phyloP scores from a whole-genome alignment of 2,113 vertebrate genomes.

The Corydoras maculifer region DNA sequence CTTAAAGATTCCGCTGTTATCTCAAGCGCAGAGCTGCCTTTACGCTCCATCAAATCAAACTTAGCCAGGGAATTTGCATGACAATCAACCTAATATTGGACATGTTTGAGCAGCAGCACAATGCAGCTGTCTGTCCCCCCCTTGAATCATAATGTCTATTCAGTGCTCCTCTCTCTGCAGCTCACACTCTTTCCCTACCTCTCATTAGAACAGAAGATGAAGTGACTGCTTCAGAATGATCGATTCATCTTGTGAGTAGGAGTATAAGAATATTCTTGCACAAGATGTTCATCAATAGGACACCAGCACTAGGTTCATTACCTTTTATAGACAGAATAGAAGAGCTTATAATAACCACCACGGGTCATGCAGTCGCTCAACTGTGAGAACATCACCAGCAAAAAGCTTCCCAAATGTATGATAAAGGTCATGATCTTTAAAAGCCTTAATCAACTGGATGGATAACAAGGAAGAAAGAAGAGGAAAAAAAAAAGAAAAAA shows the following conservation, averaged over 20 bases:
- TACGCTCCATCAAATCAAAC: slow-evolving; percentile 31
- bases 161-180: slow-evolving; percentile 31
- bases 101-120: slow-evolving; percentile 21
- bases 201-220: slow-evolving; percentile 38
- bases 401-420: no score
- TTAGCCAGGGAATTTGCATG: slow-evolving; percentile 37
- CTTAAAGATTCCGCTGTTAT: slow-evolving; percentile 34
- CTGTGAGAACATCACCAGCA: neutral
- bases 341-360: slow-evolving; percentile 27
- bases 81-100: slow-evolving; percentile 41
- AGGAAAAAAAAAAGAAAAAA: no score
- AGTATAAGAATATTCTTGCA: slow-evolving; percentile 21
- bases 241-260: slow-evolving; percentile 35
- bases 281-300: slow-evolving; percentile 36
- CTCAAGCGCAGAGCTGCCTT: slow-evolving; percentile 9
- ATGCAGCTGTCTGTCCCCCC: slow-evolving; percentile 31
- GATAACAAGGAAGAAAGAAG: no score
- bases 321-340: slow-evolving; percentile 26
- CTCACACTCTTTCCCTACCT: slow-evolving; percentile 14
- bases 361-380: neutral
- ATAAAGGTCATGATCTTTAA: no score
- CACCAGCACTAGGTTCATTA: slow-evolving; percentile 35
- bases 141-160: slow-evolving; percentile 40
- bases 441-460: no score
- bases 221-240: slow-evolving; percentile 32